Evolutionary conservation across 2,797 vertebrate genomes (phyloP).

Genomic region (Pelodytes ibericus): DNA sequence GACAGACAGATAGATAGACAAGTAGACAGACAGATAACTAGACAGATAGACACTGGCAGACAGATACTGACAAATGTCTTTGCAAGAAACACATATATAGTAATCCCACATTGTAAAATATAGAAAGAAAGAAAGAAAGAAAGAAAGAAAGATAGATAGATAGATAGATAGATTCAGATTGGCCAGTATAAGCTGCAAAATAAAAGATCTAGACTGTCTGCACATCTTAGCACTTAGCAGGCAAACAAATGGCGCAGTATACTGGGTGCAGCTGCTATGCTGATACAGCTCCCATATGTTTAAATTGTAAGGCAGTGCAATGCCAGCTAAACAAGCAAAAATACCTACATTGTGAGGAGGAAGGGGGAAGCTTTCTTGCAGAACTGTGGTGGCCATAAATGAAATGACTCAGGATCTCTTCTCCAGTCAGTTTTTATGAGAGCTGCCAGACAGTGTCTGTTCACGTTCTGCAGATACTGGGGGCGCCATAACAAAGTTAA

Average conservation of each 20-base stretch:
- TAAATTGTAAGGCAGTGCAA: slow-evolving; percentile 34
- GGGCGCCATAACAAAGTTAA: slow-evolving; percentile 98
- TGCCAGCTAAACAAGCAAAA: slow-evolving; percentile 80
- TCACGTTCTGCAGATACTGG: slow-evolving; percentile 83
- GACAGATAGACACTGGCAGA: no score
- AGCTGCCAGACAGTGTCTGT: slow-evolving; percentile 82
- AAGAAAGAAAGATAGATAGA: not conserved
- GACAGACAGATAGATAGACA: no score
- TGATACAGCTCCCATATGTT: slow-evolving; percentile 24
- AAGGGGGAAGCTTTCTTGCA: slow-evolving; percentile 80
- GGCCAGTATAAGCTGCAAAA: not conserved
- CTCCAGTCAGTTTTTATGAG: slow-evolving; percentile 81
- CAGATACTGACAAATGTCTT: no score
- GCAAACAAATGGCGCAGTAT: slow-evolving; percentile 24
- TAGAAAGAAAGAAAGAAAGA: no score
- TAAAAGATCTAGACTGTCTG: slow-evolving; percentile 26
- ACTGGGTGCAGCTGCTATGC: slow-evolving; percentile 30
- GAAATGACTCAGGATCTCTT: slow-evolving; percentile 83
- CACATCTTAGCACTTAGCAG: slow-evolving; percentile 11
- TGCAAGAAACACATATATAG: no score
- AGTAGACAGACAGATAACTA: no score
- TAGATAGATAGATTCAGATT: not conserved
- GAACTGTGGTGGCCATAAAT: slow-evolving; percentile 83
- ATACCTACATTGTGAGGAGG: slow-evolving; percentile 82
- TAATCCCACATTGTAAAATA: no score